Conservation (phyloP, 2,888 invertebrate genomes). For the Sesamia inferens region DNA sequence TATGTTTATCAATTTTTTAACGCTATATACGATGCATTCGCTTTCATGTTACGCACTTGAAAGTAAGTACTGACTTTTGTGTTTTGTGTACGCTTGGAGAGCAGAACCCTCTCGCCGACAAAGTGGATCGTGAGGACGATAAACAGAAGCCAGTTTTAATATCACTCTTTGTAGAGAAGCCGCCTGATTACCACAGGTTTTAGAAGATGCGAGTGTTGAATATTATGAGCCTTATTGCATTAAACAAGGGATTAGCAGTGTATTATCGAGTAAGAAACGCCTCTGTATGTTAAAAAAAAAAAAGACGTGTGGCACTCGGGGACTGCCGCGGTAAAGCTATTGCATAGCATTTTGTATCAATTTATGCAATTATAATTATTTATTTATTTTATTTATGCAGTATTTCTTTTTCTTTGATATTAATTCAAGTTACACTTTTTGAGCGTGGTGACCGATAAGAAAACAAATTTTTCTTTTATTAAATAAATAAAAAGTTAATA, state of each 20-base stretch:
- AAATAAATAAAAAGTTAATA: too few relatives aligned
- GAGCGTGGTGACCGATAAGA: too few relatives aligned
- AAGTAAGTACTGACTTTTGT: constrained; percentile 58
- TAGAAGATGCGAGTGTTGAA: constrained; percentile 7
- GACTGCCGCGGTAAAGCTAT: too few relatives aligned
- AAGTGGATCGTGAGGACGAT: constrained; percentile 57
- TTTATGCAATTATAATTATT: too few relatives aligned
- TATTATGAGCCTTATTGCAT: constrained; percentile 23
- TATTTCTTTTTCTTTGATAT: too few relatives aligned
- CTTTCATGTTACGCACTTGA: constrained; percentile 63
- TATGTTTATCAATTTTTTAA: constrained; percentile 69
- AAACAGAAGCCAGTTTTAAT: constrained; percentile 55
- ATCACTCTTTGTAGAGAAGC: constrained; percentile 26
- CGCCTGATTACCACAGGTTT: constrained; percentile 13
- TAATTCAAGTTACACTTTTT: too few relatives aligned
- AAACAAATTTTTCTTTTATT: too few relatives aligned
- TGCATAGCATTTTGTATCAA: too few relatives aligned
- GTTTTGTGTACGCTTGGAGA: constrained; percentile 46
- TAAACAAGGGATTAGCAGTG: not conserved
- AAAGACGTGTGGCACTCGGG: too few relatives aligned
- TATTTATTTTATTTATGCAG: too few relatives aligned
- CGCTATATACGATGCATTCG: constrained; percentile 61
- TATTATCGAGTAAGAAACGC: constrained; percentile 1
- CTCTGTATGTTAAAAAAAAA: too few relatives aligned
- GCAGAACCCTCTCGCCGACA: constrained; percentile 40